Conservation (phyloP, 2,113 vertebrate species). For the Thunnus maccoyii region DNA sequence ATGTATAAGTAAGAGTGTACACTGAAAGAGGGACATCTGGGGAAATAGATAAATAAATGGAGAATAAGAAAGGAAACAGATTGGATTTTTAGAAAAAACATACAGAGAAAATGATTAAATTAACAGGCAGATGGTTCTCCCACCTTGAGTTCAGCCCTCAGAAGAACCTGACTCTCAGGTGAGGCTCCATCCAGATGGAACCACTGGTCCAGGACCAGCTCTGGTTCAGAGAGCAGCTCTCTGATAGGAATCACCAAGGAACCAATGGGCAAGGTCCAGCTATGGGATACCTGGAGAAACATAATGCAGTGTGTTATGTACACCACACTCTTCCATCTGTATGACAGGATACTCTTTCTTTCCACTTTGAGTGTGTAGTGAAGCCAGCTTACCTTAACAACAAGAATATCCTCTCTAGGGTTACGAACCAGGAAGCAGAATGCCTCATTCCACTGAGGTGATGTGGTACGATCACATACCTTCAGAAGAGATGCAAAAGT, state of each 20-base stretch:
- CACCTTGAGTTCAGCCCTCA: conserved; percentile 91
- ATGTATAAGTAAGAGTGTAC: not conserved
- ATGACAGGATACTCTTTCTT: not conserved
- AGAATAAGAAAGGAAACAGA: not conserved
- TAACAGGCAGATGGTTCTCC: not conserved
- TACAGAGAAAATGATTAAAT: not conserved
- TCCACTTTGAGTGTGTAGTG: not conserved
- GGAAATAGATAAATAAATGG: not conserved
- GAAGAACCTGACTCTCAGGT: conserved; percentile 87
- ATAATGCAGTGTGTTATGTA: not conserved
- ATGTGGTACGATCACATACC: conserved; percentile 85
- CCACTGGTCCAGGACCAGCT: conserved; percentile 90
- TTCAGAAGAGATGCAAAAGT: conserved; percentile 57
- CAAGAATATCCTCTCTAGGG: conserved; percentile 86
- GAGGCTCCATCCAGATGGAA: conserved; percentile 85
- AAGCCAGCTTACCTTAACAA: conserved; percentile 86
- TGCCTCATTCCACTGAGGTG: conserved; percentile 90
- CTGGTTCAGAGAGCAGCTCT: conserved; percentile 87
- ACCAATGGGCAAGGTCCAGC: conserved; percentile 84
- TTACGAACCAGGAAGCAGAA: conserved; percentile 89
- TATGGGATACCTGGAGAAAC: conserved; percentile 81
- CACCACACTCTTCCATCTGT: not conserved
- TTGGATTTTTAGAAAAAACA: not conserved
- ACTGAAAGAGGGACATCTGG: not conserved
- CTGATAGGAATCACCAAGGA: conserved; percentile 87